Evolutionary conservation across 2,113 vertebrate species (phyloP), one percentile per base, ranked within the genome.

Genomic region (Indicator maculatus): DNA sequence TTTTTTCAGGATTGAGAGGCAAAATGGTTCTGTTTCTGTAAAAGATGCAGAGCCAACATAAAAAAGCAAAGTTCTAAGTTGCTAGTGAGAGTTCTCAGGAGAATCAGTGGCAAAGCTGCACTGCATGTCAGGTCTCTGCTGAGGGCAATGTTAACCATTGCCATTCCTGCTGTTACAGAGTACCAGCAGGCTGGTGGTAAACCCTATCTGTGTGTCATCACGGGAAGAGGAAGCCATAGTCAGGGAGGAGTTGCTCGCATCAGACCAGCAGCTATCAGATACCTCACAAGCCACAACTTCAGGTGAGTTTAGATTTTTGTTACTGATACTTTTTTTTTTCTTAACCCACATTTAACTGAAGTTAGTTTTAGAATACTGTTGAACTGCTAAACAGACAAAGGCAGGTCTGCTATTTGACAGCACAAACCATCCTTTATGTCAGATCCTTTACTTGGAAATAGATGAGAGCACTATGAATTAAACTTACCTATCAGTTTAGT

Each of bases 201-300:
- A 95, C 97, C 99, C 7, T 98, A 98, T 95, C 98, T 99, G 63
- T 98, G 95, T 88, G 98, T 99, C 96, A 99, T 99, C 97, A 99
- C 99, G 80, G 99, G 99, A 97, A 99, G 98, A 98, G 99, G 99
- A 97, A 99, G 98, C 98, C 99, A 98, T 98, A 99, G 99, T 96
- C 99, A 99, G 94, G 99, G 99, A 97, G 99, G 99, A 75, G 98
- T 99, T 93, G 98, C 99, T 95, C 99, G 99, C 89, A 98, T 99
- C 97, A 99, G 99, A 92, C 99, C 99, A 82, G 99, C 99, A 7
- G 99, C 99, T 97, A 98, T 98, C 94, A 98, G 98, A 98, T 99
- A 99, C 98, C 99, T 99, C 98, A 98, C 97, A 96, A 99, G 96
- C 97, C 98, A 98, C 90, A 98, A 97, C 93, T 99, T 99, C 97